phyloP scores from a whole-genome alignment of 2,888 invertebrate species.

The Neelides folsomi region DNA sequence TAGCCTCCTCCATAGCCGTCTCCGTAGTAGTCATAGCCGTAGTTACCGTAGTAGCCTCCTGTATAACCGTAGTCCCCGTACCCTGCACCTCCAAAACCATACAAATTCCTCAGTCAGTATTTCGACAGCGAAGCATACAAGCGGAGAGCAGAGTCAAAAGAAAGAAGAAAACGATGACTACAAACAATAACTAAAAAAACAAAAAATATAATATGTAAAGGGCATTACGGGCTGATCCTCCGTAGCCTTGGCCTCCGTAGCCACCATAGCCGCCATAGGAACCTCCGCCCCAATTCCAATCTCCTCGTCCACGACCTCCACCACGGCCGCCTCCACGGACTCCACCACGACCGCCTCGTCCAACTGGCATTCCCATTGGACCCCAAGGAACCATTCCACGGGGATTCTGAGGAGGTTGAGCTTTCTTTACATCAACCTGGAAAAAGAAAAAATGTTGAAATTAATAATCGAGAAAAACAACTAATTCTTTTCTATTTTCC shows the following conservation, averaged over 20 bases:
- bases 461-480: background rate
- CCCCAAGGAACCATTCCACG: conserved; percentile 31
- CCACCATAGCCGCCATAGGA: conserved; percentile 34
- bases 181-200: too few relatives aligned
- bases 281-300: conserved; percentile 31
- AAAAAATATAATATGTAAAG: too few relatives aligned
- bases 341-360: conserved; percentile 17
- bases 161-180: too few relatives aligned
- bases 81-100: conserved; percentile 22
- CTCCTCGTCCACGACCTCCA: conserved; percentile 29
- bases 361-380: conserved; percentile 23
- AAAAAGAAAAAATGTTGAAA: conserved; percentile 14
- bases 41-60: conserved; percentile 27
- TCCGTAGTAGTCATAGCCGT: conserved; percentile 32
- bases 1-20: conserved; percentile 41
- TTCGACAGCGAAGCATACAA: conserved; percentile 34
- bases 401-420: conserved; percentile 33
- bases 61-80: conserved; percentile 14
- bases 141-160: background rate
- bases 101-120: conserved; percentile 20
- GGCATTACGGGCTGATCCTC: conserved; percentile 11
- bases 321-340: conserved; percentile 30
- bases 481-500: too few relatives aligned
- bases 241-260: conserved; percentile 24
- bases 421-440: conserved; percentile 32